Base-by-base conservation (phyloP, 1,140 invertebrate species). In the Heterodera carotae region DNA sequence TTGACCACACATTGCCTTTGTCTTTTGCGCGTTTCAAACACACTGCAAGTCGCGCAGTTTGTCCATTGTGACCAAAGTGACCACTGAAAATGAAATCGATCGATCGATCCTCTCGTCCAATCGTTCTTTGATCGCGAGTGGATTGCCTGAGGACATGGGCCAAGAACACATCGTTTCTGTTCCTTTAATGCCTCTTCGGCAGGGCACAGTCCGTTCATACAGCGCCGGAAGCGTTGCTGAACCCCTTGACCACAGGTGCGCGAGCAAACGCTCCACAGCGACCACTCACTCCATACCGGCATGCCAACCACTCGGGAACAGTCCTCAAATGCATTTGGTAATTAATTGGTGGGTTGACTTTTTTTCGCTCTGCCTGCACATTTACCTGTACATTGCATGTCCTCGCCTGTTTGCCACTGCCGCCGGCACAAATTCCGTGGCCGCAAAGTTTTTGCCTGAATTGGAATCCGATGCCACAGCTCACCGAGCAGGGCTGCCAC, bases 401-500 rank as follows among this genome's bases (percentile, higher is more conserved):
- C 36, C 86, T 78, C 25, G 85, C 85, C 71, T 86, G 84, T 48
- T 88, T 88, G 25, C 79, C 78, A 8, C 77, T 70, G n/a, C 74
- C 73, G 10, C 74, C 73, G 10, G 80, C 29, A 79, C 85, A 88
- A 0, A 75, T 62, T 29, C 78, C 69, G 6, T 76, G 79, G 1
- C 77, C 78, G 66, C 85, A 86, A 2, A 81, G 68, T 62, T 80
- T 62, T 72, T 86, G 87, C 43, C 85, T 34, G 25, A 86, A 60
- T 78, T 86, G 85, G 62, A 86, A 86, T 18, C 85, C 85, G 39
- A 87, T 88, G 15, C 85, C 85, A 66, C 86, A 88, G 8, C 79
- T 79, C 5, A 86, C 85, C 10, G 80, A 85, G 53, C 84, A 85
- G 0, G 85, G 80, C 34, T 81, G 48, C 84, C 84, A 85, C 43